Conservation (phyloP, 2,113 vertebrate genomes). For the Eurypyga helias region DNA sequence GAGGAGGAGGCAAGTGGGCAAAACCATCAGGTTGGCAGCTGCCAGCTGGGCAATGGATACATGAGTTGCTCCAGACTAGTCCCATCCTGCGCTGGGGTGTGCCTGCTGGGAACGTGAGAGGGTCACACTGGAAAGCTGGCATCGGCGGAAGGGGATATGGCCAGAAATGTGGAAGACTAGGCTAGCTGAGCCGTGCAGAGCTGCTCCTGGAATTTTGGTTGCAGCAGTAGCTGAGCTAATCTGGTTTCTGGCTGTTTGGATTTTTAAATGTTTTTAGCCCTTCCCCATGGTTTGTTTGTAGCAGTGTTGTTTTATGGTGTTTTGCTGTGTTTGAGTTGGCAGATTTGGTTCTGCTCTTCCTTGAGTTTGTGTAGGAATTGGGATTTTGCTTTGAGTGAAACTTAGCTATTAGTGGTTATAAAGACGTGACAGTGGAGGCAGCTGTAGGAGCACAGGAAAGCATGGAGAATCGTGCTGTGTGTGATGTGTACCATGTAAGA, state of each 20-base stretch:
- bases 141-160: rapidly evolving
- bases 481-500: background rate
- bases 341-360: background rate
- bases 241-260: background rate
- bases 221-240: background rate
- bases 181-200: background rate
- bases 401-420: background rate
- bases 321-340: background rate
- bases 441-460: background rate
- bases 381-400: background rate
- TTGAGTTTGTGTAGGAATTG: background rate
- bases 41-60: background rate
- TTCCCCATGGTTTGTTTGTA: background rate
- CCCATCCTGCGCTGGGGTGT: rapidly evolving
- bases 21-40: background rate
- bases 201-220: background rate
- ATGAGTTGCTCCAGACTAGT: background rate
- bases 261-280: background rate
- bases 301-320: background rate
- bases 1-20: background rate
- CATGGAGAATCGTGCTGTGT: rapidly evolving
- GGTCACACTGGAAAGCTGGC: background rate
- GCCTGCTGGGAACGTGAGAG: background rate
- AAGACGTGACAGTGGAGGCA: rapidly evolving
- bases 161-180: rapidly evolving